Evolutionary conservation across 2,113 vertebrate genomes (phyloP).

Genomic region (Scalopus aquaticus): DNA sequence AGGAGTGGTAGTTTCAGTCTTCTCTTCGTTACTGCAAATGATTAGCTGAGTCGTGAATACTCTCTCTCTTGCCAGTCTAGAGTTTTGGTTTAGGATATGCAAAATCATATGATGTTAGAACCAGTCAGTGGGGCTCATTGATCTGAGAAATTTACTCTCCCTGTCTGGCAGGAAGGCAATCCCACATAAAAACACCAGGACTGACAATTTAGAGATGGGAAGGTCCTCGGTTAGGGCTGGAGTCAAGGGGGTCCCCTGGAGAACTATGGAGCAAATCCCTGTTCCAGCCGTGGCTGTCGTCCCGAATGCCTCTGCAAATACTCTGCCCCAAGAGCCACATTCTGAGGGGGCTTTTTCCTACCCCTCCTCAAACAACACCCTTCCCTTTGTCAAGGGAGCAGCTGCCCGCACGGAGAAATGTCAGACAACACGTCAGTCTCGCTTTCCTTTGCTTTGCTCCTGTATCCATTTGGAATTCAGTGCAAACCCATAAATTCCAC

Average conservation of each 20-base stretch:
- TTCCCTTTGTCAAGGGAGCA: background rate
- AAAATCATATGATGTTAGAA: background rate
- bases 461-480: constrained; percentile 48
- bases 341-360: background rate
- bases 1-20: background rate
- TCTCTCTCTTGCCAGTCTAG: background rate
- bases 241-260: background rate
- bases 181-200: background rate
- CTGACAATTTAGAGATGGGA: background rate
- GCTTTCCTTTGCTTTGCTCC: background rate
- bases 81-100: background rate
- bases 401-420: background rate
- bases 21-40: background rate
- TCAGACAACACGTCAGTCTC: background rate
- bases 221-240: background rate
- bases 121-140: background rate
- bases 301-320: too few relatives aligned
- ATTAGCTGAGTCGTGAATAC: background rate
- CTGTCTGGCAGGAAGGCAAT: background rate
- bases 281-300: rapidly evolving
- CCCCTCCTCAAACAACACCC: background rate
- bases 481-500: constrained; percentile 59
- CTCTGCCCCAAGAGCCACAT: rapidly evolving
- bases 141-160: background rate
- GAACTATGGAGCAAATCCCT: background rate